Conservation (phyloP, 2,888 invertebrate species). For the Malthinus flaveolus region DNA sequence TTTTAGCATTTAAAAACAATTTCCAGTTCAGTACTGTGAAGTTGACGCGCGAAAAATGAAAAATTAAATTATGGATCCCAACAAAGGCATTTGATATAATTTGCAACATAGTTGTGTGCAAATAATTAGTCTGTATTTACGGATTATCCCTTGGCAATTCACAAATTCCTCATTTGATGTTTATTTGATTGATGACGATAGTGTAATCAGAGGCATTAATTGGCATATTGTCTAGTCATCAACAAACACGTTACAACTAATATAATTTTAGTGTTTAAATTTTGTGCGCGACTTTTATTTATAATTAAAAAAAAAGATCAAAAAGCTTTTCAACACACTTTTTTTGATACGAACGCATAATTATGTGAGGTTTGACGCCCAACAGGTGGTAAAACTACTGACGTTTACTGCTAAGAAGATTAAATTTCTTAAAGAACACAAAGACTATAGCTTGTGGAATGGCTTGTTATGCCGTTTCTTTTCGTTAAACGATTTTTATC, state of each 20-base stretch:
- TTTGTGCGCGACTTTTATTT: neutral
- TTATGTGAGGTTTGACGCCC: neutral
- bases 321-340: neutral
- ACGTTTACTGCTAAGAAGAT: conserved; percentile 4
- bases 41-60: too few species aligned
- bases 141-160: conserved; percentile 6
- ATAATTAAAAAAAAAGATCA: neutral
- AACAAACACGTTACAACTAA: neutral
- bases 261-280: neutral
- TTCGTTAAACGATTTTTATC: neutral
- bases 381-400: conserved; percentile 7
- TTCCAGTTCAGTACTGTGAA: too few species aligned
- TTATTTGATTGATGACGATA: conserved; percentile 6
- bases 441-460: neutral
- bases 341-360: neutral
- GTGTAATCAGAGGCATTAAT: conserved; percentile 2
- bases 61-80: too few species aligned
- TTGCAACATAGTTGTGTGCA: conserved; percentile 2
- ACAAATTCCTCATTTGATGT: conserved; percentile 9
- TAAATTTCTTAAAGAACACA: conserved; percentile 4
- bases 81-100: too few species aligned
- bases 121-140: conserved; percentile 7
- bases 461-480: neutral
- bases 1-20: too few species aligned
- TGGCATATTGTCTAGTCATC: conserved; percentile 1